Conservation (phyloP, 2,797 vertebrate species). For the Neosilurus mollespiculum region DNA sequence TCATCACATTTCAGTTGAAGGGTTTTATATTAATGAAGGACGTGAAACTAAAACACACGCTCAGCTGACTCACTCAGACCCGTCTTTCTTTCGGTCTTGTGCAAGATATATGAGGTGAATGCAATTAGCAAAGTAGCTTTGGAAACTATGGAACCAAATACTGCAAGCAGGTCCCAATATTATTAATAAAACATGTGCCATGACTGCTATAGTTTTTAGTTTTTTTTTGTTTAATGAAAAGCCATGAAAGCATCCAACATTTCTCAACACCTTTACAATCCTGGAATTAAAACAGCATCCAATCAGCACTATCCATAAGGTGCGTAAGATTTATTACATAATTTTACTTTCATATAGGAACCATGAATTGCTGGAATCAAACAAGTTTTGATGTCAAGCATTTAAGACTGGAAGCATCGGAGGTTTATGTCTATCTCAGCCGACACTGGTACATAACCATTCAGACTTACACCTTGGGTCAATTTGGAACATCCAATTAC, state of each 20-base stretch:
- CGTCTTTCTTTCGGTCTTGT: conserved; percentile 32
- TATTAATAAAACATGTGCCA: conserved; percentile 2
- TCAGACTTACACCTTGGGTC: too few species aligned
- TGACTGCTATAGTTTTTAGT: background rate
- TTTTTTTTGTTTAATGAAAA: conserved; percentile 4
- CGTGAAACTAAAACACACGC: conserved; percentile 32
- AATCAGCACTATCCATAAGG: background rate
- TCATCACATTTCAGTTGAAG: conserved; percentile 40
- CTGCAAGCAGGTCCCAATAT: conserved; percentile 24
- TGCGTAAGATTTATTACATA: background rate
- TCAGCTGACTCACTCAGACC: conserved; percentile 37
- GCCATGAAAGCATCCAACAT: background rate
- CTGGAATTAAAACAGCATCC: background rate
- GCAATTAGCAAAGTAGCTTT: conserved; percentile 44
- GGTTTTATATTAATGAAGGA: conserved; percentile 43
- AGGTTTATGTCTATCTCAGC: too few species aligned
- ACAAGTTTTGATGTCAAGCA: too few species aligned
- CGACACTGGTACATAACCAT: too few species aligned
- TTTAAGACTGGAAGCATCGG: too few species aligned
- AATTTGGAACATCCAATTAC: too few species aligned
- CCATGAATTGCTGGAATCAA: too few species aligned
- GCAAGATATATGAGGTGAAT: conserved; percentile 33
- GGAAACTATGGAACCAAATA: conserved; percentile 13
- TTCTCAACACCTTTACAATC: background rate
- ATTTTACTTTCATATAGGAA: too few species aligned